Evolutionary conservation across 2,797 vertebrate genomes (phyloP), one percentile per base, ranked within the genome.

Genomic region (Pachyuromys duprasi): DNA sequence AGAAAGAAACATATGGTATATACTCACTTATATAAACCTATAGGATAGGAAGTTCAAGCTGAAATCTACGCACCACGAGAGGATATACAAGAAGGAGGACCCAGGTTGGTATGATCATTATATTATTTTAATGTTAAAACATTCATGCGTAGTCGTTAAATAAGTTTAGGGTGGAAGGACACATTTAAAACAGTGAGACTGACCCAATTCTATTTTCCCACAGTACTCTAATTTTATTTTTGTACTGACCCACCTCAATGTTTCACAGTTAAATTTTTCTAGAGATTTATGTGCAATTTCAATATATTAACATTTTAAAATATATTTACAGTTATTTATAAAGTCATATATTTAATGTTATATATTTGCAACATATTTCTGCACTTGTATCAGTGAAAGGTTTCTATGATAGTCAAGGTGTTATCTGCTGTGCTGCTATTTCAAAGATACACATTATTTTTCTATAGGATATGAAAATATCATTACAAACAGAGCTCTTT

Each of bases 101-200:
- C n/a, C n/a, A n/a, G n/a, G n/a, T n/a, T n/a, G n/a, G n/a, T n/a
- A n/a, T n/a, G n/a, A n/a, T 62, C 2, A 42, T 65, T 55, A 60
- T 36, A n/a, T 57, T 88, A 93, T 93, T 97, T 60, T 90, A 69
- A 18, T 93, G 74, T 45, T 49, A 69, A 90, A 84, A 94, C 22
- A 31, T 18, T 26, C 11, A 72, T 63, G 17, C 3, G 53, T 2
- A 42, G 0, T 63, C 42, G 42, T 60, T 91, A 42, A 88, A 81
- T 84, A 95, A 78, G 63, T 63, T 86, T 55, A 91, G 28, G 18
- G 69, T 24, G 24, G 39, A 76, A 93, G 89, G 12, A 8, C 55
- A 18, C 0, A 62, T 53, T 92, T 83, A 57, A 65, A 78, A 70
- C 49, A 31, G 20, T 45, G 6, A 90, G 86, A 78, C 3, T 90